phyloP scores from a whole-genome alignment of 2,797 vertebrate genomes.

The Anabas testudineus region DNA sequence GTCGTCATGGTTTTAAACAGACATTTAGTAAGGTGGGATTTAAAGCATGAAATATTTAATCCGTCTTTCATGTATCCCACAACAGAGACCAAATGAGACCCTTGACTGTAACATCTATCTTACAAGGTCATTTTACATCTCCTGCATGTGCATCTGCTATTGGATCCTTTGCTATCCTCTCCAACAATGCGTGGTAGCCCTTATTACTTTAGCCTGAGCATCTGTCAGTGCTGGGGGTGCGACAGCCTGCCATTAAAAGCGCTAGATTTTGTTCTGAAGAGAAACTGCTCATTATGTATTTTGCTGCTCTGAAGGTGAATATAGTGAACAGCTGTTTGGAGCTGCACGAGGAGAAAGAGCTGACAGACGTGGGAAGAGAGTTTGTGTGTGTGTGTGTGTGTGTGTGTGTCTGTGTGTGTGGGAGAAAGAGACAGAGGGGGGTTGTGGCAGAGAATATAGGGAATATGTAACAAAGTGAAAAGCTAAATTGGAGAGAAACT shows the following conservation, averaged over 20 bases:
- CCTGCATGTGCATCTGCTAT: conserved; percentile 15
- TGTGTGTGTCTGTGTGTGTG: neutral
- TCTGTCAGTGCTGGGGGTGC: conserved; percentile 39
- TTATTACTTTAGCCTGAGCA: conserved; percentile 40
- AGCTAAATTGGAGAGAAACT: conserved; percentile 11
- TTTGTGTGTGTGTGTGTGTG: neutral
- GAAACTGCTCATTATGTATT: conserved; percentile 70
- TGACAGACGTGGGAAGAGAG: conserved; percentile 20
- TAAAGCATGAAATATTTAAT: conserved; percentile 4
- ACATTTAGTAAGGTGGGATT: neutral
- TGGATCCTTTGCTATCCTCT: neutral
- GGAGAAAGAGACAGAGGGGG: neutral
- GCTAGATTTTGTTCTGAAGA: conserved; percentile 49
- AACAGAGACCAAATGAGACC: neutral
- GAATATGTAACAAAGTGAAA: conserved; percentile 30
- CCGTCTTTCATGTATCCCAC: neutral
- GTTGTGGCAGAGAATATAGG: conserved; percentile 20
- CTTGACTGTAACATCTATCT: neutral
- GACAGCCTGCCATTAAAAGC: conserved; percentile 62
- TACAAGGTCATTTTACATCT: neutral
- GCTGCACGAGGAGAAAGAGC: conserved; percentile 26
- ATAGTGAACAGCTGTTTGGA: conserved; percentile 66
- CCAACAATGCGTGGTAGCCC: neutral
- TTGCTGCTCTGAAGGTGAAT: conserved; percentile 63
- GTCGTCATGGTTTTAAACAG: conserved; percentile 15